These are phyloP conservation scores for Coregonus sp. DNA, from an alignment of 2,797 vertebrate genomes.

Conservation along the genomic window DNA sequence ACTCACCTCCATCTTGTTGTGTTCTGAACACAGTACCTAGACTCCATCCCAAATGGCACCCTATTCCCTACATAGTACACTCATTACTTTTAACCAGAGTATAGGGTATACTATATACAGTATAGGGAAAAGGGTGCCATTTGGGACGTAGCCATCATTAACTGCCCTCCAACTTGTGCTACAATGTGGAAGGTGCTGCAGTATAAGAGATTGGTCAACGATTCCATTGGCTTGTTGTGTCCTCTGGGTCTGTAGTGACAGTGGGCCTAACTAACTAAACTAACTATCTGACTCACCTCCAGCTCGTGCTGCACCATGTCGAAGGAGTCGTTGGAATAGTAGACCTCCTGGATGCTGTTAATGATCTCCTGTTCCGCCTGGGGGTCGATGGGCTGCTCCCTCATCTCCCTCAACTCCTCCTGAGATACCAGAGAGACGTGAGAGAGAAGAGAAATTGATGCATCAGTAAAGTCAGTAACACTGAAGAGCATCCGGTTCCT, in stretches of 20 bases:
- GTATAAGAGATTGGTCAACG: too few species aligned
- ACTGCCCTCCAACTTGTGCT: too few species aligned
- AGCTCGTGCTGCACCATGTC: conserved; percentile 96
- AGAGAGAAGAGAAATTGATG: conserved; percentile 14
- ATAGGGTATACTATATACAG: too few species aligned
- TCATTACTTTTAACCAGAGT: too few species aligned
- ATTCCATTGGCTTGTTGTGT: too few species aligned
- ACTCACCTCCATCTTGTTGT: too few species aligned
- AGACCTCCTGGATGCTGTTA: conserved; percentile 93
- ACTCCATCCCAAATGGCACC: too few species aligned
- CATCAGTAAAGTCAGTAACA: neutral
- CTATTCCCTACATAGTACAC: too few species aligned
- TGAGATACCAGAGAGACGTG: conserved; percentile 47
- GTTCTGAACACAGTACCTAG: too few species aligned
- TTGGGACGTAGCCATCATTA: too few species aligned
- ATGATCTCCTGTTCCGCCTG: conserved; percentile 96
- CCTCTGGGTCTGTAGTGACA: neutral
- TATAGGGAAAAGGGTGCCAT: too few species aligned
- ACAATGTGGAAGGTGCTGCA: too few species aligned
- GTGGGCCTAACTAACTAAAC: neutral
- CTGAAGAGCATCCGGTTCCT: neutral
- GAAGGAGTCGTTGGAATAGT: conserved; percentile 93
- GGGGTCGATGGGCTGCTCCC: conserved; percentile 91
- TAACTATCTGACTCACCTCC: conserved; percentile 75
- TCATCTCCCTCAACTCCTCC: conserved; percentile 92